These are phyloP conservation scores for Sus scrofa DNA, from an alignment of 2,113 vertebrate genomes.

Conservation along the genomic window DNA sequence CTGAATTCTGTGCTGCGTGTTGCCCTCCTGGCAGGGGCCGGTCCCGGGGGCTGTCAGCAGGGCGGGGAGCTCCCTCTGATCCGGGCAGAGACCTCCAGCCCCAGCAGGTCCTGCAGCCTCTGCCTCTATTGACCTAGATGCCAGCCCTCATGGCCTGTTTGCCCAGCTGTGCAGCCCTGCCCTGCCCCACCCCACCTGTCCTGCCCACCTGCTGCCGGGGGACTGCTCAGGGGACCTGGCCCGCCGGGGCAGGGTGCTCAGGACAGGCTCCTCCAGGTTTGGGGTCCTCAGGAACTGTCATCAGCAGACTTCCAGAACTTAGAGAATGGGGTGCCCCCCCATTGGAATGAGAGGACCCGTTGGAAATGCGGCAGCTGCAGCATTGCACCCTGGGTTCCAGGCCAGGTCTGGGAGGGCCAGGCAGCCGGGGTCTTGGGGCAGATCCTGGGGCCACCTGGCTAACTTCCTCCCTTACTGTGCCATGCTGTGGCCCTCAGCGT, in stretches of 20 bases:
- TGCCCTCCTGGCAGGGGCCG: not conserved
- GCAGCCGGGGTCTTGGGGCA: not conserved
- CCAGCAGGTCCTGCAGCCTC: not conserved
- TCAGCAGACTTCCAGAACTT: not conserved
- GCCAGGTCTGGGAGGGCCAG: not conserved
- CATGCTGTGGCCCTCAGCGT: not conserved
- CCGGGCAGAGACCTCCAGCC: not conserved
- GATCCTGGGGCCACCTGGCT: not conserved
- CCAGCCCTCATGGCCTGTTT: slow-evolving; percentile 51
- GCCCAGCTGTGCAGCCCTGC: slow-evolving; percentile 38
- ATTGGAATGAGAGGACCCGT: not conserved
- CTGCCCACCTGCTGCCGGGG: not conserved
- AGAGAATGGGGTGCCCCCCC: not conserved
- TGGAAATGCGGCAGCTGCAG: not conserved
- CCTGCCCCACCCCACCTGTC: not conserved
- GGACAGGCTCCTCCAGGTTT: not conserved
- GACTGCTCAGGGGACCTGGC: not conserved
- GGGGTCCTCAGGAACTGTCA: not conserved
- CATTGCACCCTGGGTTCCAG: not conserved
- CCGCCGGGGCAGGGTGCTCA: not conserved
- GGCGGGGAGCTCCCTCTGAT: not conserved
- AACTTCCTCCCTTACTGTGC: not conserved
- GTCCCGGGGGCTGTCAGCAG: not conserved
- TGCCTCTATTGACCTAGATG: slow-evolving; percentile 58
- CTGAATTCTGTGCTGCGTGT: not conserved